phyloP scores from a whole-genome alignment of 2,797 vertebrate species.

The Anabacerthia variegaticeps region DNA sequence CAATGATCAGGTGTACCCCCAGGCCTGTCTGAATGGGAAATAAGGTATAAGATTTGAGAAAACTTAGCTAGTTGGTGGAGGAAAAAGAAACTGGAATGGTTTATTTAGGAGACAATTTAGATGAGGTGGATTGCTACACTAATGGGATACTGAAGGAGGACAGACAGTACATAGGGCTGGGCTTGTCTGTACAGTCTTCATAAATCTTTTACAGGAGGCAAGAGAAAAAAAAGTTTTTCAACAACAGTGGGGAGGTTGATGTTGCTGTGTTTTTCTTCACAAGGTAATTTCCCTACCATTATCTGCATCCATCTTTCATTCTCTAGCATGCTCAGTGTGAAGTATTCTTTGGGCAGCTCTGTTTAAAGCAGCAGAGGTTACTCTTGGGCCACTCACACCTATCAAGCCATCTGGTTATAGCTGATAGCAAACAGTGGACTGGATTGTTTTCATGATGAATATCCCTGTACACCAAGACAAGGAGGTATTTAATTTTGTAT shows the following conservation, averaged over 20 bases:
- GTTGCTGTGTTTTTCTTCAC: neutral
- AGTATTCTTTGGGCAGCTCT: neutral
- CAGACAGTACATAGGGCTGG: neutral
- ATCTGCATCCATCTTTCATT: neutral
- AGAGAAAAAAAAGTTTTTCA: neutral
- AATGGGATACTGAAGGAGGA: neutral
- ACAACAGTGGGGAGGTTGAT: neutral
- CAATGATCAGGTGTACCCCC: neutral
- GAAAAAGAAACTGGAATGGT: neutral
- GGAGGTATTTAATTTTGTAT: conserved; percentile 32
- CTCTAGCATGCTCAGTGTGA: neutral
- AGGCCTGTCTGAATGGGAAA: neutral
- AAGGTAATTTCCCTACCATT: neutral
- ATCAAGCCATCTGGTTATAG: neutral
- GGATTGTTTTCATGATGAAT: conserved; percentile 28
- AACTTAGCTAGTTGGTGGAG: neutral
- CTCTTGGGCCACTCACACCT: neutral
- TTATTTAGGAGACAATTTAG: neutral
- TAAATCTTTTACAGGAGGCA: neutral
- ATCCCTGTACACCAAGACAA: neutral
- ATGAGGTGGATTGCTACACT: neutral
- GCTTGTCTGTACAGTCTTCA: neutral
- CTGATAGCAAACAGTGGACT: neutral
- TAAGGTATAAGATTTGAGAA: neutral
- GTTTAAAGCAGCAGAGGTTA: neutral